Percentiles rank a stretch among this genome's conserved stretches.
These are phyloP conservation scores for Dendrocopos noguchii DNA, from an alignment of 2,113 vertebrate genomes.

Conservation along the genomic window DNA sequence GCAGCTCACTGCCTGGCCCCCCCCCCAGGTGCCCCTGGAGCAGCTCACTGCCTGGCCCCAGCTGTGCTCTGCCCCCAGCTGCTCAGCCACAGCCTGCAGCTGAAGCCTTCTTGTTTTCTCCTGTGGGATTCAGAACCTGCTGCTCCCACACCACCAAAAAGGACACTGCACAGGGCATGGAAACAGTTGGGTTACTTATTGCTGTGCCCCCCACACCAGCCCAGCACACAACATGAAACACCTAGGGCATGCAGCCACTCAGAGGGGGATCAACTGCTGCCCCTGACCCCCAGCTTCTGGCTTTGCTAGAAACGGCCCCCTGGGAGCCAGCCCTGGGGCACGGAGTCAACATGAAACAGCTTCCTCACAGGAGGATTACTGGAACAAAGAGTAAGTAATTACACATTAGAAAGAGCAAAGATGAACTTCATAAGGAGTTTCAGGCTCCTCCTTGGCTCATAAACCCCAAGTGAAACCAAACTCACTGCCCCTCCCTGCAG, in stretches of 20 bases:
- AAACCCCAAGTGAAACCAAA: background rate
- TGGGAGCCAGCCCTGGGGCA: background rate
- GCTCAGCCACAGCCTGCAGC: background rate
- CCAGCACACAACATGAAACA: fast-evolving
- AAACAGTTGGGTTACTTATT: background rate
- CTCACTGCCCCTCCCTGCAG: background rate
- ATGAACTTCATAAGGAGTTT: background rate
- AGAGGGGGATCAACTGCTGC: background rate
- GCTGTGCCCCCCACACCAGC: background rate
- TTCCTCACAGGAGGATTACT: background rate
- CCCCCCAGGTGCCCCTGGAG: background rate
- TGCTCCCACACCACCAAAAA: background rate
- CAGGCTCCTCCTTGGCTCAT: background rate
- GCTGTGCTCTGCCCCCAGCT: background rate
- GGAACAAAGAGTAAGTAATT: background rate
- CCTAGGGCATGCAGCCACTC: background rate
- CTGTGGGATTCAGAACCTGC: background rate
- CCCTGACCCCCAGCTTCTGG: background rate
- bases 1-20: background rate
- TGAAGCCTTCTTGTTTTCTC: background rate
- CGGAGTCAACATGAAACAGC: background rate
- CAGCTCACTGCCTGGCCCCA: background rate
- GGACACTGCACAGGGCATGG: fast-evolving
- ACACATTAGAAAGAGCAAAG: background rate
- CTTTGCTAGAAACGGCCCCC: background rate